These are phyloP conservation scores for Pentalonia nigronervosa DNA, from an alignment of 1,140 invertebrate genomes.

Conservation along the genomic window DNA sequence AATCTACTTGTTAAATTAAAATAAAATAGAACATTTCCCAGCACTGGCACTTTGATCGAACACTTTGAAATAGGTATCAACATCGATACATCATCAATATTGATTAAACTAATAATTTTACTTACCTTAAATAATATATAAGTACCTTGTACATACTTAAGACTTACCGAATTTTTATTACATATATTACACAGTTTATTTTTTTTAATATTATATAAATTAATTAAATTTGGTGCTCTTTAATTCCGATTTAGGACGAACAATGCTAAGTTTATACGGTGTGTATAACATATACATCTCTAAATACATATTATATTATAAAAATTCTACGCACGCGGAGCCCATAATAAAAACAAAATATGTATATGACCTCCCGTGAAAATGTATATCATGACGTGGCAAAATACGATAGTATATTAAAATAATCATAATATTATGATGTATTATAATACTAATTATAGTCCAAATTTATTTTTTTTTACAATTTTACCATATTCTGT, in stretches of 20 bases:
- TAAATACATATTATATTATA: background rate
- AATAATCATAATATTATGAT: background rate
- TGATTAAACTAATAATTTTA: no score
- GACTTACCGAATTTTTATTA: no score
- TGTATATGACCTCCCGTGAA: background rate
- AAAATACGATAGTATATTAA: background rate
- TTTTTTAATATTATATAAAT: background rate
- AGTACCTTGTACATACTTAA: no score
- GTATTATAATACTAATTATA: background rate
- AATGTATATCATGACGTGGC: background rate
- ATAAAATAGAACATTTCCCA: no score
- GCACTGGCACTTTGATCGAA: no score
- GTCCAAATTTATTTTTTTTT: background rate
- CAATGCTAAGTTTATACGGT: background rate
- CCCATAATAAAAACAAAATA: background rate
- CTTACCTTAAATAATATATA: no score
- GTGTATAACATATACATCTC: background rate
- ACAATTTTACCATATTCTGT: background rate
- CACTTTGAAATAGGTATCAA: no score
- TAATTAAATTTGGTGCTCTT: background rate
- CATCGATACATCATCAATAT: no score
- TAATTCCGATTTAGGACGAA: slow-evolving; percentile 22
- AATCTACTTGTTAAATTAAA: no score
- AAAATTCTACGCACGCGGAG: background rate
- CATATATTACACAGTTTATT: background rate